Base-by-base conservation (phyloP, 2,113 vertebrate species). In the Neoarius graeffei region DNA sequence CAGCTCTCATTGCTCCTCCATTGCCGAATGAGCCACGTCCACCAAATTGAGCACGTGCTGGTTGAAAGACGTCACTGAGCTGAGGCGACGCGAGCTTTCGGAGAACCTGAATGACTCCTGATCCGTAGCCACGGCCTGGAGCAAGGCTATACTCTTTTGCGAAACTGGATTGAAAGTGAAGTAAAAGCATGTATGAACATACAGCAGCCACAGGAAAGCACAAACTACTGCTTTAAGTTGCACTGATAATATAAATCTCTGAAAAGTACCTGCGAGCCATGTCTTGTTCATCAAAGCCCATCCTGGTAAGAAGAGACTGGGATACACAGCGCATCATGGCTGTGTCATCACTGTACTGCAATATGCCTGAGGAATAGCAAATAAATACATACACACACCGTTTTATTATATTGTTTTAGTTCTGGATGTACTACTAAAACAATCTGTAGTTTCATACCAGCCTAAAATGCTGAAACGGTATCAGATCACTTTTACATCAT, bases 21-120 rank as follows among this genome's bases (percentile, higher is more conserved):
- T 99, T 99, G 19, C 98, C 98, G 0, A 98, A 99, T 84, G 98
- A 99, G 77, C 98, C 98, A 1, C 97, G 96, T 15, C 98, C 98
- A 0, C 96, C 97, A 83, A 99, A 99, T 94, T 99, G 98, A 87
- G 97, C 96, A 79, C 96, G 95, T 0, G 98, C 98, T 0, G 98
- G 98, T 90, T 98, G 97, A 86, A 97, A 99, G 66, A 99, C 97
- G 0, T 98, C 97, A 0, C 5, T 95, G 87, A 98, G 96, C 59
- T 97, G 96, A 67, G 97, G 96, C 64, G 95, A 97, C 10, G 97
- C 94, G 15, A 99, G 96, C 91, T 98, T 99, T 94, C 96, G 97
- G 93, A 99, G 96, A 89, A 99, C 98, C 0, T 97, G 97, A 90
- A 98, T 90, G 1, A 99, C 98, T 0, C 96, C 97, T n/a, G 95